Conservation (phyloP, 2,113 vertebrate species). For the Ptychochromis oligacanthus region DNA sequence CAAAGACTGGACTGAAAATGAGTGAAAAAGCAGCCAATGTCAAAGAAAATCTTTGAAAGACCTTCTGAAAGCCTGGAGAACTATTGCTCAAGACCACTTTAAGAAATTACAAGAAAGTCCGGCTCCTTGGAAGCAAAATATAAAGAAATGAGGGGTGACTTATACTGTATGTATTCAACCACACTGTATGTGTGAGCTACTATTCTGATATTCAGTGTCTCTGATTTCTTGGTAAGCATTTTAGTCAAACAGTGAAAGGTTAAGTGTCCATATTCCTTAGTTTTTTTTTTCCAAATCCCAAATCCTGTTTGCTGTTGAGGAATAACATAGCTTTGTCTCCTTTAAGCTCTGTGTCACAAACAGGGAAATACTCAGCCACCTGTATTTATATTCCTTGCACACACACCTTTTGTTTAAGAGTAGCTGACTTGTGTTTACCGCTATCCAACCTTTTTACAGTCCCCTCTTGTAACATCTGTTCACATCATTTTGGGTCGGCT, state of each 20-base stretch:
- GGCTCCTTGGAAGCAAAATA: too few relatives aligned
- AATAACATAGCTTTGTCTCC: background rate
- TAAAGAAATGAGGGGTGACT: too few relatives aligned
- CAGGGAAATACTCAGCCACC: conserved; percentile 15
- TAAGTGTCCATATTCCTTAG: background rate
- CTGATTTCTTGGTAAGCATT: background rate
- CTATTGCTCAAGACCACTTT: too few relatives aligned
- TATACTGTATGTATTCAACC: background rate
- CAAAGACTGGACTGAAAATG: background rate
- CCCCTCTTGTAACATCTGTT: conserved; percentile 22
- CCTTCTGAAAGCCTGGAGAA: too few relatives aligned
- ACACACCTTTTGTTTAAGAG: conserved; percentile 18
- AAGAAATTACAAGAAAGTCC: too few relatives aligned
- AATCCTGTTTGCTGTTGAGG: background rate
- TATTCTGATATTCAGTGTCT: background rate
- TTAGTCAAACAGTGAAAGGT: background rate
- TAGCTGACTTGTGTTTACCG: conserved; percentile 11
- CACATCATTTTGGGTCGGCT: background rate
- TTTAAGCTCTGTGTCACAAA: conserved; percentile 12
- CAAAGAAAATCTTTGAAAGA: too few relatives aligned
- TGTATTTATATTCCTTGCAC: conserved; percentile 39
- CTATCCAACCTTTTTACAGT: conserved; percentile 21
- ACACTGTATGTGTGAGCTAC: background rate
- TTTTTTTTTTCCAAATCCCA: background rate
- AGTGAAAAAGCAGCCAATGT: background rate